Evolutionary conservation across 2,888 invertebrate genomes (phyloP), one percentile per base, ranked within the genome.

Genomic region (Eupithecia centaureata): DNA sequence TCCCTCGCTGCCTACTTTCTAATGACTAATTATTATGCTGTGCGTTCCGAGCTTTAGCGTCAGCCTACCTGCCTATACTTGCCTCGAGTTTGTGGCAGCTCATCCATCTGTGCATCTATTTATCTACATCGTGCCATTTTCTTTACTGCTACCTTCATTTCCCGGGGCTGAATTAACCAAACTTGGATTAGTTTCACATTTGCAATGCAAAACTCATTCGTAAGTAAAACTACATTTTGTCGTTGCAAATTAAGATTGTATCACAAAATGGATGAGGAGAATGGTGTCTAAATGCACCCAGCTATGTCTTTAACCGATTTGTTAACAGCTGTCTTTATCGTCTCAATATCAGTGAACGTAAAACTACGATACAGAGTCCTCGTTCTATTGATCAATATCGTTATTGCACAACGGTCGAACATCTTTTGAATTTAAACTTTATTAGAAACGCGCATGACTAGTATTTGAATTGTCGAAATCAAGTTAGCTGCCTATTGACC

Each of bases 11-110:
- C 91, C 92, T 91, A 92, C 92, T 92, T 92, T 92, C 93, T 93
- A 93, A 93, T 93, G 93, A 93, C 93, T 93, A 93, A 93, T 92
- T 93, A 93, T 93, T 93, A 93, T 93, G 92, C 92, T 91, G 91
- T 92, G 91, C 92, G 91, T 91, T 92, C 84, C 89, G 84, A 91
- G 91, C 90, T 90, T 91, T 87, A 90, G 86, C 90, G 88, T 90
- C 89, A 82, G 82, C 84, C 86, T 86, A 87, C 86, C 84, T 85
- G 85, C 84, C 82, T 81, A 80, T 83, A 70, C 70, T 65, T 66
- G 57, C 47, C 79, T 81, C 80, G 79, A 79, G 82, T 86, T 75
- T 81, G 84, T 80, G 83, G 85, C 83, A 83, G 84, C 85, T 84
- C 84, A 84, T 82, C 82, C 81, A 82, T 86, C 81, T 85, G 81